Evolutionary conservation across 2,888 invertebrate genomes (phyloP).

Genomic region (Eupithecia vulgata): DNA sequence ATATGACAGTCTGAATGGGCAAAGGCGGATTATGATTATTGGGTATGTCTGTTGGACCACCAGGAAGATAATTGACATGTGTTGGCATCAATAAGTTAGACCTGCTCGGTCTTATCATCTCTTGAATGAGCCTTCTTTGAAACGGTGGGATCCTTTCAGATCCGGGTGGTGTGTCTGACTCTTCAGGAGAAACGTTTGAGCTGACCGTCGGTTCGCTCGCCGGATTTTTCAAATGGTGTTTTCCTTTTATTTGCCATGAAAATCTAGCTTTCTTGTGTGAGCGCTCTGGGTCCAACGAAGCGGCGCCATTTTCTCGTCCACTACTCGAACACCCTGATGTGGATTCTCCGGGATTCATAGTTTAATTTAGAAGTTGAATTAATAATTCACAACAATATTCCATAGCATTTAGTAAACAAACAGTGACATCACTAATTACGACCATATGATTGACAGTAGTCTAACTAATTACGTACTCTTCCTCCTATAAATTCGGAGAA

Average conservation of each 20-base stretch:
- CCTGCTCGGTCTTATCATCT: neutral
- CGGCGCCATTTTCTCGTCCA: conserved; percentile 82
- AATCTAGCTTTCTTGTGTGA: conserved; percentile 87
- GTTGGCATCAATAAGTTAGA: neutral
- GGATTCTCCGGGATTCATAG: conserved; percentile 70
- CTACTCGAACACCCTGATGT: conserved; percentile 78
- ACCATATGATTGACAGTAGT: conserved; percentile 80
- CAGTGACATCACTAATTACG: conserved; percentile 78
- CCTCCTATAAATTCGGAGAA: conserved; percentile 9
- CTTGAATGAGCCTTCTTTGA: neutral
- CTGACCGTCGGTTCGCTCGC: conserved; percentile 34
- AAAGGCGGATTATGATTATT: neutral
- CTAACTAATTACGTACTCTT: conserved; percentile 55
- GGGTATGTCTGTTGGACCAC: neutral
- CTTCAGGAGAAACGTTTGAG: conserved; percentile 30
- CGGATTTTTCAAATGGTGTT: conserved; percentile 84
- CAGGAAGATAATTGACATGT: neutral
- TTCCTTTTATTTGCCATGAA: conserved; percentile 87
- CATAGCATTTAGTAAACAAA: conserved; percentile 78
- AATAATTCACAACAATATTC: conserved; percentile 40
- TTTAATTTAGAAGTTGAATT: conserved; percentile 45
- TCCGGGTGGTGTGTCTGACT: conserved; percentile 34
- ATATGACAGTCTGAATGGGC: conserved; percentile 21
- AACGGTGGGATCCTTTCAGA: conserved; percentile 22
- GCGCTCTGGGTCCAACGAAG: conserved; percentile 78